Percentiles rank a stretch among this genome's conserved stretches.
These are phyloP conservation scores for Microctenopoma stevenorrisi DNA, from an alignment of 2,797 vertebrate species.

Conservation along the genomic window DNA sequence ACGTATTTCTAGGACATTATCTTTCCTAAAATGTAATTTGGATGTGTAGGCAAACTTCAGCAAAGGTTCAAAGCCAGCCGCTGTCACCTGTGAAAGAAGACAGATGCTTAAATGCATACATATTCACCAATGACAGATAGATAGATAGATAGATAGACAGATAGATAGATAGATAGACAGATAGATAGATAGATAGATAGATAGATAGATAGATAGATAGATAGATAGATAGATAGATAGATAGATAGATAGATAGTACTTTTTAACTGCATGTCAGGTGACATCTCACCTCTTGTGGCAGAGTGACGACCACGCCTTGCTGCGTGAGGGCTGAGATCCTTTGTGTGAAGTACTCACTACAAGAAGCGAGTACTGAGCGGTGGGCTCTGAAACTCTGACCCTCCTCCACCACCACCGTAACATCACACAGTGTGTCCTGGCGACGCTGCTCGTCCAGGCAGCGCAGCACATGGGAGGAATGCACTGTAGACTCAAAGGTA, in stretches of 20 bases:
- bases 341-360: constrained; percentile 90
- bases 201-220: too few relatives aligned
- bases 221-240: too few relatives aligned
- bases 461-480: constrained; percentile 88
- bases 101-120: background rate
- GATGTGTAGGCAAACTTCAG: constrained; percentile 96
- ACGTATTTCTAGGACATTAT: constrained; percentile 90
- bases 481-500: constrained; percentile 92
- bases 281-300: constrained; percentile 90
- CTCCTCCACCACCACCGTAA: constrained; percentile 91
- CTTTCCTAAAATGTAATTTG: constrained; percentile 91
- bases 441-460: constrained; percentile 91
- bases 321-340: constrained; percentile 83
- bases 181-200: too few relatives aligned
- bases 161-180: too few relatives aligned
- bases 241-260: too few relatives aligned
- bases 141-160: too few relatives aligned
- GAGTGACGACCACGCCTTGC: constrained; percentile 80
- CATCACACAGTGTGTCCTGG: constrained; percentile 90
- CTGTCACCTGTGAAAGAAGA: constrained; percentile 85
- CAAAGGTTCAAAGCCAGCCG: constrained; percentile 91
- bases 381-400: constrained; percentile 92
- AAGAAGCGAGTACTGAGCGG: constrained; percentile 91
- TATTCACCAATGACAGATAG: too few relatives aligned
- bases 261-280: background rate